Conservation (phyloP, 2,797 vertebrate species). For the Pelochelys cantorii region DNA sequence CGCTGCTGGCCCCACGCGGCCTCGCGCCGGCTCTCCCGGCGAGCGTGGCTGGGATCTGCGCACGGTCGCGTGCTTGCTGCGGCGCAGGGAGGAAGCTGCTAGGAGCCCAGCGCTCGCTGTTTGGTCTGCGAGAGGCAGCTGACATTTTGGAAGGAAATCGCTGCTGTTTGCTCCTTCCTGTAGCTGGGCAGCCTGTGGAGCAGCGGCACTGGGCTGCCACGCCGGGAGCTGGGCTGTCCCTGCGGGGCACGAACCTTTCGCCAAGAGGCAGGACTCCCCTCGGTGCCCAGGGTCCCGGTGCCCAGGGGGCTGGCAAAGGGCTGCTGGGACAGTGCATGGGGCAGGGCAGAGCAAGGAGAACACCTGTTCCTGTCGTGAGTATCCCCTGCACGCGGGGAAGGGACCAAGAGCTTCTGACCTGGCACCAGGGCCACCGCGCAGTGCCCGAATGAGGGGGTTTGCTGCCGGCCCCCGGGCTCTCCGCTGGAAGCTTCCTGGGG, state of each 20-base stretch:
- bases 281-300: background rate
- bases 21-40: background rate
- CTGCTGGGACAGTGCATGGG: background rate
- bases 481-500: background rate
- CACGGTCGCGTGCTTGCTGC: accelerated
- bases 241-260: too few species aligned
- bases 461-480: background rate
- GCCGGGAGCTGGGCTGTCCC: background rate
- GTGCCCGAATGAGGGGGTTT: background rate
- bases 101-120: background rate
- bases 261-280: background rate
- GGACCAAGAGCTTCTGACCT: background rate
- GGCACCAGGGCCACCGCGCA: background rate
- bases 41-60: background rate
- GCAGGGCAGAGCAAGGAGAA: background rate
- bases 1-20: background rate
- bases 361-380: background rate
- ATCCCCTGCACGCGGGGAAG: background rate
- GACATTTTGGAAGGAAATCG: slow-evolving; percentile 76
- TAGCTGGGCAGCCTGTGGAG: background rate
- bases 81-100: slow-evolving; percentile 7
- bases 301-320: too few species aligned
- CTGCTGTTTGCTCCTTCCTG: slow-evolving; percentile 60
- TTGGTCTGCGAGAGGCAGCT: slow-evolving; percentile 62
- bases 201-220: background rate